These are phyloP conservation scores for Hyperoodon ampullatus DNA, from an alignment of 2,113 vertebrate genomes.

Conservation along the genomic window DNA sequence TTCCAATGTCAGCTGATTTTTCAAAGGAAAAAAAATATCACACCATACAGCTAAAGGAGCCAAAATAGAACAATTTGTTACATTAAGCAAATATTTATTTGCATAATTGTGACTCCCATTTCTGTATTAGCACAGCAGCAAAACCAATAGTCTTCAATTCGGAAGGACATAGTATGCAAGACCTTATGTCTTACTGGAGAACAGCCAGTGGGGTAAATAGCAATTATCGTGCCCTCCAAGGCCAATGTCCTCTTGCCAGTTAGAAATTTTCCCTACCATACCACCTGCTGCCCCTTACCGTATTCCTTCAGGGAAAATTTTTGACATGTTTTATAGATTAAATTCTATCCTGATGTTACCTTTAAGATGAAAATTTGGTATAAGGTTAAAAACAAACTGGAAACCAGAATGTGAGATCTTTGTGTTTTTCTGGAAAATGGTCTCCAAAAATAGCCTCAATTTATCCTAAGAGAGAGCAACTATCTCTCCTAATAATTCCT, in stretches of 20 bases:
- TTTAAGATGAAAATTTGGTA: neutral
- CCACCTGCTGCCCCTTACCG: neutral
- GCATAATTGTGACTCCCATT: conserved; percentile 59
- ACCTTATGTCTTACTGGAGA: neutral
- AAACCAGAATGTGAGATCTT: neutral
- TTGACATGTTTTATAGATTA: neutral
- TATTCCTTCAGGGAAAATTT: neutral
- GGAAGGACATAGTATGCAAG: neutral
- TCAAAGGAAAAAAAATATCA: conserved; percentile 66
- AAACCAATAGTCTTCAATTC: conserved; percentile 25
- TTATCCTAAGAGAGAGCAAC: neutral
- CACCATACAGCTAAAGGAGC: conserved; percentile 72
- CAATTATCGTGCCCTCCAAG: neutral
- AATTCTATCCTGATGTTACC: neutral
- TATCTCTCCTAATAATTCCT: neutral
- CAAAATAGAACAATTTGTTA: conserved; percentile 80
- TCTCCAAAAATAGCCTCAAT: neutral
- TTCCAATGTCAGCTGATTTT: conserved; percentile 78
- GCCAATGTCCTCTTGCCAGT: no score
- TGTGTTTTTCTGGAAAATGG: neutral
- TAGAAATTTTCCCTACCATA: neutral
- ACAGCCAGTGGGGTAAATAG: neutral
- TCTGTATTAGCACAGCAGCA: conserved; percentile 33
- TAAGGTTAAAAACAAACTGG: neutral
- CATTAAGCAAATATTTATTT: conserved; percentile 78